These are phyloP conservation scores for Trichogramma evanescens DNA, from an alignment of 2,888 invertebrate species.

Conservation along the genomic window DNA sequence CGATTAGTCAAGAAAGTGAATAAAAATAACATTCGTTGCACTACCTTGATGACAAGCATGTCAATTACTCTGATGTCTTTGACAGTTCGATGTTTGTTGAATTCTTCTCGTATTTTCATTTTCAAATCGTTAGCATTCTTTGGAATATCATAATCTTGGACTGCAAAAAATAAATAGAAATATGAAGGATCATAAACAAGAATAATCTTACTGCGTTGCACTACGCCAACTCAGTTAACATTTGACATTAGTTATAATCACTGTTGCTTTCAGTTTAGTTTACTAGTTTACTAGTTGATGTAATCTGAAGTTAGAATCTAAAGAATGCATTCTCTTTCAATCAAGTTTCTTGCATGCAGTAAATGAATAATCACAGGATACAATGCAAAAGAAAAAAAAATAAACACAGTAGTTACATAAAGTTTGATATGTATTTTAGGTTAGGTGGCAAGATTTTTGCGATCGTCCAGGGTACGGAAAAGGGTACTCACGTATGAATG, in stretches of 20 bases:
- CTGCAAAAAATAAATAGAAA: constrained; percentile 50
- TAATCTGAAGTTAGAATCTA: neutral
- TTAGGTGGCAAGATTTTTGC: constrained; percentile 22
- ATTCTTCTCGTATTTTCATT: constrained; percentile 70
- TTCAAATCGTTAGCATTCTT: constrained; percentile 63
- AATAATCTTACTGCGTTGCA: too few species aligned
- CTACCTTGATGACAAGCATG: constrained; percentile 84
- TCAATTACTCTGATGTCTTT: constrained; percentile 85
- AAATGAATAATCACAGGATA: neutral
- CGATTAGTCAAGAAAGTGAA: neutral
- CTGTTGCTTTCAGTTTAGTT: neutral
- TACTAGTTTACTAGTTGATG: neutral
- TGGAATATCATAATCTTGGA: constrained; percentile 77
- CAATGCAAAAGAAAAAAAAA: neutral
- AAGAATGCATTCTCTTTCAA: neutral
- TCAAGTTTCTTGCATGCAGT: neutral
- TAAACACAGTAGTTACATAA: constrained; percentile 15
- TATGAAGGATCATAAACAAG: neutral
- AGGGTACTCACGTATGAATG: constrained; percentile 68
- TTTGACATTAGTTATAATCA: neutral
- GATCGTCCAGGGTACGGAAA: constrained; percentile 26
- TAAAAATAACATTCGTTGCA: neutral
- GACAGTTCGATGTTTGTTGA: constrained; percentile 68
- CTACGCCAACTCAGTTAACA: too few species aligned
- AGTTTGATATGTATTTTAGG: constrained; percentile 22